Evolutionary conservation across 1,140 invertebrate genomes (phyloP), one percentile per base, ranked within the genome.

Genomic region (Alviniconcha marisindica): DNA sequence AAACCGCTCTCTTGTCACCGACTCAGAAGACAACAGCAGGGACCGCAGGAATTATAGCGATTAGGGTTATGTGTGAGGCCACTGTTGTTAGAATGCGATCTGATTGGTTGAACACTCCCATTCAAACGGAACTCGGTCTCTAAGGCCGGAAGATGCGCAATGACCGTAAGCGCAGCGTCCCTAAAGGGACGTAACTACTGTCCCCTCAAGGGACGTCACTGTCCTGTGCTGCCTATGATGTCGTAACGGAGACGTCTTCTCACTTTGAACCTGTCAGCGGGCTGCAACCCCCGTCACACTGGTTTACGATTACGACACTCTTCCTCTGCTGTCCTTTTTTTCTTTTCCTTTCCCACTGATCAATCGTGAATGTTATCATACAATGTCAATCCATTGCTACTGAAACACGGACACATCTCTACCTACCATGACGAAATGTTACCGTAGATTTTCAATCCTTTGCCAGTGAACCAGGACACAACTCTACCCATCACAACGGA

Each of bases 51-150:
- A 14, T 63, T 63, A 63, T 12, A 63, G 28, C 60, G 60, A 63
- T 63, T 63, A 63, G 60, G 7, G 24, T 7, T 24, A 5, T 10
- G 60, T 63, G 60, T 24, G 60, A n/a, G 60, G 21, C 4, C 24
- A n/a, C 28, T 14, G 60, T 63, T 63, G 60, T 63, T 31, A 4
- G 7, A 24, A 63, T 63, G 10, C 60, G 60, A 63, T 63, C 24
- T 63, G 60, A 63, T 63, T 63, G 7, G 60, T 63, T 63, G 60
- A 24, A 63, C 60, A 63, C 60, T 31, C 24, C 60, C 21, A 7
- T 63, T 63, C 60, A 63, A 63, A 63, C 60, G 60, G 7, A n/a
- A n/a, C 60, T 63, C 60, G 21, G 60, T 31, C 60, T 63, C 24
- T 7, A 4, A 31, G 60, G 60, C 21, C 60, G 28, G 7, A 24